Evolutionary conservation across 1,140 invertebrate species (phyloP).

Genomic region (Calliopsis andreniformis): DNA sequence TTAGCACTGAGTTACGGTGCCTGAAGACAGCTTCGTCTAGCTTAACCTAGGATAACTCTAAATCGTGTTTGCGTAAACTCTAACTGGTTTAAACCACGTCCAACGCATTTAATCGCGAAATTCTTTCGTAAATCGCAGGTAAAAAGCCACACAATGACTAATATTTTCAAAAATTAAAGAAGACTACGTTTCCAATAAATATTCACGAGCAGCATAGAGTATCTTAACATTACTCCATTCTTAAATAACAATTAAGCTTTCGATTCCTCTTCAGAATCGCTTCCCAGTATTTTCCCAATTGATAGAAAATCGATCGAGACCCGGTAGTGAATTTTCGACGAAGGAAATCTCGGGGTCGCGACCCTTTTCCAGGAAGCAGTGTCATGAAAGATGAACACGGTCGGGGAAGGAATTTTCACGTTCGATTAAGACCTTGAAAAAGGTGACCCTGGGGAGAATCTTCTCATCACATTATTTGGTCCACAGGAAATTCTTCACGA

Average conservation of each 20-base stretch:
- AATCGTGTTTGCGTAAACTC: background rate
- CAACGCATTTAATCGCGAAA: background rate
- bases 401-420: too few relatives aligned
- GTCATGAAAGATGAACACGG: too few relatives aligned
- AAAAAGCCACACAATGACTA: background rate
- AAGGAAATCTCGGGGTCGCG: too few relatives aligned
- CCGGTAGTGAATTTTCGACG: background rate
- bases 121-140: background rate
- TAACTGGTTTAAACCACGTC: background rate
- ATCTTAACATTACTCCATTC: background rate
- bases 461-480: too few relatives aligned
- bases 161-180: constrained; percentile 46
- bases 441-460: too few relatives aligned
- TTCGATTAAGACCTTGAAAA: too few relatives aligned
- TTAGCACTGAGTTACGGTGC: constrained; percentile 3
- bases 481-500: too few relatives aligned
- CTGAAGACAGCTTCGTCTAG: constrained; percentile 8
- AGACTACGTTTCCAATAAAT: constrained; percentile 29
- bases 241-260: constrained; percentile 48
- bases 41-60: background rate
- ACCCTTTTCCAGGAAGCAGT: too few relatives aligned
- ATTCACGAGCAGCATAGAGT: constrained; percentile 27
- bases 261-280: constrained; percentile 23
- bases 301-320: background rate
- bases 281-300: constrained; percentile 1